A percentile compares a stretch with the other conserved stretches of the same genome.
These are phyloP conservation scores for Pseudolycoriella hygida DNA, from an alignment of 2,888 invertebrate genomes.

Conservation along the genomic window DNA sequence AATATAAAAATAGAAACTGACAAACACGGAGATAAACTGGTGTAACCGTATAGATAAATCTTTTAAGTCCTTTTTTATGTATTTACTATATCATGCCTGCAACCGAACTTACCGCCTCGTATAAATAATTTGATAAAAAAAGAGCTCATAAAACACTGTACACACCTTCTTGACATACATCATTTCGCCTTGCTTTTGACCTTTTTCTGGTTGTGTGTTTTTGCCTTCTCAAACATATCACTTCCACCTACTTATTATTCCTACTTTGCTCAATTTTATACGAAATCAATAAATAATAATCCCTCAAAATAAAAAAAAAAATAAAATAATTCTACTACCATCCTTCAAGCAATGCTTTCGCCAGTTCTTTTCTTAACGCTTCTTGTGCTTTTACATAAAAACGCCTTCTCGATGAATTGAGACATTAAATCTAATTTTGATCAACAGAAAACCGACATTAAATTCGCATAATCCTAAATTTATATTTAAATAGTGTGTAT, in stretches of 20 bases:
- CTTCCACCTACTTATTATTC: too few species aligned
- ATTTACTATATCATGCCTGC: too few species aligned
- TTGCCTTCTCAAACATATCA: background rate
- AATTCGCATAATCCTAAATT: constrained; percentile 1
- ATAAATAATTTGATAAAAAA: too few species aligned
- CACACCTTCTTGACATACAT: too few species aligned
- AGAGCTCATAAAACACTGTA: too few species aligned
- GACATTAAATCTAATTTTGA: constrained; percentile 3
- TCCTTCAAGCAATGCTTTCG: background rate
- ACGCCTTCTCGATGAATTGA: background rate
- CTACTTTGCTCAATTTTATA: background rate
- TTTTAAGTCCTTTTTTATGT: too few species aligned
- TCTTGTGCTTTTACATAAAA: background rate
- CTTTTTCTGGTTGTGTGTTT: background rate
- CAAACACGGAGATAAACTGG: too few species aligned
- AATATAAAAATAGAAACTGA: too few species aligned
- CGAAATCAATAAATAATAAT: constrained; percentile 1
- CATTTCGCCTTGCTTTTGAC: background rate
- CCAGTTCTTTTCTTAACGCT: background rate
- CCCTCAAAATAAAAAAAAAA: background rate
- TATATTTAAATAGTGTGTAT: constrained; percentile 3
- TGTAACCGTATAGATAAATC: too few species aligned
- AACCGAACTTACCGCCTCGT: too few species aligned
- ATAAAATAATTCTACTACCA: background rate
- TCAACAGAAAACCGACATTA: constrained; percentile 4